Evolutionary conservation across 2,113 vertebrate species (phyloP).

Genomic region (Oreochromis aureus): DNA sequence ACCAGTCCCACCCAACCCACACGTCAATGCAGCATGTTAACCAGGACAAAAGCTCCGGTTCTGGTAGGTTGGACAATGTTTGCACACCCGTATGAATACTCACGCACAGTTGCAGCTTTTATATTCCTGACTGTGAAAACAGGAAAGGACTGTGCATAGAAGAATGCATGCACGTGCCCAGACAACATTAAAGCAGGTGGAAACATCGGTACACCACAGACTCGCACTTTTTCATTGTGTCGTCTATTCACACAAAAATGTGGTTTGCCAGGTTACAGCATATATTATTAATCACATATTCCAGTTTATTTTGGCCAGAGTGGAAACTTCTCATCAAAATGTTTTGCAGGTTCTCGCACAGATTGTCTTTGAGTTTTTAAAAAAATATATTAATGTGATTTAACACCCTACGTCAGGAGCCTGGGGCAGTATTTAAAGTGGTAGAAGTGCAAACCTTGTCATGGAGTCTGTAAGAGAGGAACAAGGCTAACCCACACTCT

Average conservation of each 20-base stretch:
- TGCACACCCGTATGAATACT: background rate
- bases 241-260: background rate
- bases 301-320: background rate
- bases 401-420: background rate
- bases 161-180: background rate
- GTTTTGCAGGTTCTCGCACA: background rate
- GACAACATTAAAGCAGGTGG: background rate
- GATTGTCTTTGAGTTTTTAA: background rate
- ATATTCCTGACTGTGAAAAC: background rate
- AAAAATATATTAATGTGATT: background rate
- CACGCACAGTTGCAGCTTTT: background rate
- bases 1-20: constrained; percentile 45
- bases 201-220: background rate
- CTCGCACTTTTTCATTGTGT: background rate
- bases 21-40: constrained; percentile 34
- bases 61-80: constrained; percentile 70
- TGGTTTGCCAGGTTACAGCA: background rate
- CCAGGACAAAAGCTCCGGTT: constrained; percentile 76
- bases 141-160: background rate
- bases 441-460: background rate
- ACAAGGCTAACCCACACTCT: background rate
- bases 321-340: background rate
- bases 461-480: background rate
- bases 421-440: background rate
- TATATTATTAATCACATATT: background rate